Evolutionary conservation across 2,888 invertebrate species (phyloP), one percentile per base, ranked within the genome.

Genomic region (Laspeyria flexula): DNA sequence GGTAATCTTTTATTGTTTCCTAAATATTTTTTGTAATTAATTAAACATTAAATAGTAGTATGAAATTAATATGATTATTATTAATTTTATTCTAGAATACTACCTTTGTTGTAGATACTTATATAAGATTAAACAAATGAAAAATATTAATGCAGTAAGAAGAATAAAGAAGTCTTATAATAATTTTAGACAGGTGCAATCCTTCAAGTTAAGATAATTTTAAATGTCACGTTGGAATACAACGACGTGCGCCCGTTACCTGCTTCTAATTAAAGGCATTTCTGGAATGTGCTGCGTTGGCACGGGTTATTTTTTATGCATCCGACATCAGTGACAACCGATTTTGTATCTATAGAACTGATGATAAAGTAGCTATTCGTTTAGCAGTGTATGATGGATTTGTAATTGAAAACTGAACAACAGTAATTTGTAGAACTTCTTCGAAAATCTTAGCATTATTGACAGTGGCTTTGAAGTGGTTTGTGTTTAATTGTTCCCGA

Each of bases 221-320:
- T 73, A 57, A 71, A 61, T 53, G 61, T 65, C 60, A 60, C 43
- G 52, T 21, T 23, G 16, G 12, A 60, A 39, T 39, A 53, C 42
- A 58, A 55, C 49, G 38, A 43, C 49, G 40, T 38, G 33, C 55
- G 41, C 53, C 48, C 54, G 47, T 73, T 81, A 80, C 78, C 81
- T 79, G 81, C 71, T 60, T 71, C 62, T 79, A 80, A 83, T 81
- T 81, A 77, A 77, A 79, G 73, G 75, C 62, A 79, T 81, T 73
- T 71, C 51, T 57, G 73, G 83, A 85, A 85, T 85, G 83, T 71
- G 84, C 81, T 76, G 73, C 68, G 75, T 79, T 73, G 73, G 69
- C 68, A 71, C 56, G 58, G 57, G 42, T 51, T 30, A 59, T 65
- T 65, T 73, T 76, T 73, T 68, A 61, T 66, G 43, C 43, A 45